Evolutionary conservation across 2,113 vertebrate species (phyloP).

Genomic region (Thermophis baileyi): DNA sequence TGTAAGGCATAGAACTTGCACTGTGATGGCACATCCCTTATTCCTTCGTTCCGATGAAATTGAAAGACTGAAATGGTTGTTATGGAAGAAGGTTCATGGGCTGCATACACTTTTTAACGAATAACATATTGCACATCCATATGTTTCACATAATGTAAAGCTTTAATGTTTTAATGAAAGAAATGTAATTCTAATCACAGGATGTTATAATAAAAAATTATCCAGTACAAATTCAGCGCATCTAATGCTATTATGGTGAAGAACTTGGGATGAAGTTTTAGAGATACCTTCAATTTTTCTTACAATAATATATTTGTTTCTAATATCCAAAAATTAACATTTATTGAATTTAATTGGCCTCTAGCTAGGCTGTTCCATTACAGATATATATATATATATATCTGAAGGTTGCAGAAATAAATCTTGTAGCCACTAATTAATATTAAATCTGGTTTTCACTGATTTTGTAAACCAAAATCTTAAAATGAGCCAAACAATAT

Average conservation of each 20-base stretch:
- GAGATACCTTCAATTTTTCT: not conserved
- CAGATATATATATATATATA: not conserved
- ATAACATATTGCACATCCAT: not conserved
- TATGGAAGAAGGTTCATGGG: not conserved
- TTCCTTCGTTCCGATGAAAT: not conserved
- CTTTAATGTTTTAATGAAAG: not conserved
- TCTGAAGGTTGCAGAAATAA: not conserved
- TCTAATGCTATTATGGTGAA: not conserved
- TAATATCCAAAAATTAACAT: constrained; percentile 1
- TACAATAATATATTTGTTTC: not conserved
- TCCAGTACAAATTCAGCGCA: not conserved
- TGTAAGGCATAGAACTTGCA: not conserved
- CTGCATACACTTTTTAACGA: not conserved
- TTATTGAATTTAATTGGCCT: not conserved
- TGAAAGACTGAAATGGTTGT: not conserved
- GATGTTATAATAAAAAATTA: not conserved
- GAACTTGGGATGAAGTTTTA: not conserved
- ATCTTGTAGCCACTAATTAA: not conserved
- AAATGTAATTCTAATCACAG: not conserved
- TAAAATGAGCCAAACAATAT: constrained; percentile 1
- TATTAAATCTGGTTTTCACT: not conserved
- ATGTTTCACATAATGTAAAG: not conserved
- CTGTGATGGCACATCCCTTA: not conserved
- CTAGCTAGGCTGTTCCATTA: not conserved
- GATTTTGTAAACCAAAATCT: not conserved